Percentiles rank a stretch among this genome's conserved stretches.
phyloP scores from a whole-genome alignment of 2,888 invertebrate genomes.

The Hydrotaea diabolus region DNA sequence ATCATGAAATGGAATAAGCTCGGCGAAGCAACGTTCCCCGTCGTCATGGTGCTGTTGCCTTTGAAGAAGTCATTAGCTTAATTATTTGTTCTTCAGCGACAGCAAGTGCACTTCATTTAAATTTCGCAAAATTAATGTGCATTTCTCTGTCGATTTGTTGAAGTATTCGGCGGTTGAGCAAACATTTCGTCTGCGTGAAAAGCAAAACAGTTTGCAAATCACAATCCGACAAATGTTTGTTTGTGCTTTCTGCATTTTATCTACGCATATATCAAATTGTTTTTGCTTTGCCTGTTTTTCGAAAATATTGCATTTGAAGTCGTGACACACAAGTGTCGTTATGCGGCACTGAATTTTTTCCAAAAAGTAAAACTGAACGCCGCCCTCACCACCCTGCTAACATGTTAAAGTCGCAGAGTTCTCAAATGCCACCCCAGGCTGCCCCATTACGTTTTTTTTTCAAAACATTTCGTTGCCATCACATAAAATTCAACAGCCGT shows the following conservation, averaged over 20 bases:
- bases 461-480: slow-evolving; percentile 27
- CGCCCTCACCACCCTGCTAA: background rate
- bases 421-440: background rate
- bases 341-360: slow-evolving; percentile 18
- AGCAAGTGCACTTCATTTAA: slow-evolving; percentile 1
- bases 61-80: slow-evolving; percentile 24
- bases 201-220: background rate
- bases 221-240: background rate
- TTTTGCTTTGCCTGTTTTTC: background rate
- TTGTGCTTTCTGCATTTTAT: slow-evolving; percentile 1
- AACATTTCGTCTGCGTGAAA: background rate
- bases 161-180: background rate
- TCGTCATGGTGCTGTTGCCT: background rate
- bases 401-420: too few species aligned
- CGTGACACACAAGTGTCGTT: slow-evolving; percentile 27
- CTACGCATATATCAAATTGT: background rate
- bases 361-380: background rate
- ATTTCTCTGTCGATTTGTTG: background rate
- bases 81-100: background rate
- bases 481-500: slow-evolving; percentile 3
- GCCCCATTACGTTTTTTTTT: background rate
- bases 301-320: background rate
- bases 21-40: background rate
- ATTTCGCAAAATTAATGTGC: slow-evolving; percentile 14
- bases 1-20: background rate